phyloP scores from a whole-genome alignment of 2,888 invertebrate genomes.

The Drosophila kokeensis region DNA sequence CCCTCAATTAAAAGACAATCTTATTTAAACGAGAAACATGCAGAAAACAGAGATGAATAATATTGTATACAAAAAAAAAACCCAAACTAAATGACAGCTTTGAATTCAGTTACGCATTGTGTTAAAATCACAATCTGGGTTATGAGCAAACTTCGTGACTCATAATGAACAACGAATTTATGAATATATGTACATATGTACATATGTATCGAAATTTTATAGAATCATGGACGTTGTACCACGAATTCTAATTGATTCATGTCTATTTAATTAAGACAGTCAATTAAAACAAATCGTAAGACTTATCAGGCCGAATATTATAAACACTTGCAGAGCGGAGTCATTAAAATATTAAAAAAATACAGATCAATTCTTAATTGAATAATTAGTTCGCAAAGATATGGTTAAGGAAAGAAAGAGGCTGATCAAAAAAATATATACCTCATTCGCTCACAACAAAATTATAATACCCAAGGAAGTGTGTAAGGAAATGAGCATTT shows the following conservation, averaged over 20 bases:
- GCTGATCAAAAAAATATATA: too few relatives aligned
- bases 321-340: neutral
- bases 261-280: neutral
- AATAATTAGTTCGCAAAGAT: too few relatives aligned
- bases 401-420: too few relatives aligned
- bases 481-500: neutral
- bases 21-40: constrained; percentile 8
- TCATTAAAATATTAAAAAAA: too few relatives aligned
- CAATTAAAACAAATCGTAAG: neutral
- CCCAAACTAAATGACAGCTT: constrained; percentile 31
- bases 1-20: constrained; percentile 30
- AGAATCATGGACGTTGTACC: neutral
- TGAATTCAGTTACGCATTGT: constrained; percentile 47
- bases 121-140: constrained; percentile 37
- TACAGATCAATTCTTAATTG: too few relatives aligned
- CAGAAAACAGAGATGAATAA: constrained; percentile 9
- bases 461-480: neutral
- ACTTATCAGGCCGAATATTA: neutral
- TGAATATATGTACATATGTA: neutral
- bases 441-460: neutral
- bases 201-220: neutral
- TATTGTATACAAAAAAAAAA: constrained; percentile 20
- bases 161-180: constrained; percentile 12
- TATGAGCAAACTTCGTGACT: constrained; percentile 29
- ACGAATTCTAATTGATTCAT: neutral